phyloP scores from a whole-genome alignment of 2,113 vertebrate genomes.

The Catharus minimus region DNA sequence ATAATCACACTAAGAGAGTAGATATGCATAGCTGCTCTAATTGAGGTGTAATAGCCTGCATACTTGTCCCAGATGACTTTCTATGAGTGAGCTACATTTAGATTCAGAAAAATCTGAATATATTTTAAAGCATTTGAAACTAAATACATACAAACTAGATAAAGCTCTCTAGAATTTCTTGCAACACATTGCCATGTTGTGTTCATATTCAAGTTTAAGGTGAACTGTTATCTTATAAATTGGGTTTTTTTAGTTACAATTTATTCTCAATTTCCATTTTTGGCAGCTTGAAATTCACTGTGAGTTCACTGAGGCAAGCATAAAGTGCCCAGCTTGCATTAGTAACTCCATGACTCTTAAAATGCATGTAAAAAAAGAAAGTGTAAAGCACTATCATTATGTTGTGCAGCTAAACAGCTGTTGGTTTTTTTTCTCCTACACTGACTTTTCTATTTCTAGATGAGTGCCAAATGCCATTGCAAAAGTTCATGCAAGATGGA shows the following conservation, averaged over 20 bases:
- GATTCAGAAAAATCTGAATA: background rate
- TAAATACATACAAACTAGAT: background rate
- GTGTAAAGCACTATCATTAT: slow-evolving; percentile 2
- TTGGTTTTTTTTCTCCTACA: slow-evolving; percentile 5
- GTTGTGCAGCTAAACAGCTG: slow-evolving; percentile 34
- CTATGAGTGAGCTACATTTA: background rate
- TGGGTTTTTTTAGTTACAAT: background rate
- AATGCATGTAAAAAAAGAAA: slow-evolving; percentile 17
- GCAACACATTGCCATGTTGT: background rate
- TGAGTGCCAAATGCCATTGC: background rate
- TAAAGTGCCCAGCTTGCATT: background rate
- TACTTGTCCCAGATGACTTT: background rate
- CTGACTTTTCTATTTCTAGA: slow-evolving; percentile 30
- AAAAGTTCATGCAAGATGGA: background rate
- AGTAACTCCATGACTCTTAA: background rate
- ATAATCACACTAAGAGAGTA: background rate
- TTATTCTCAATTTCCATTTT: background rate
- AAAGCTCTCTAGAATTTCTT: background rate
- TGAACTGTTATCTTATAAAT: background rate
- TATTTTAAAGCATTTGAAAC: slow-evolving; percentile 11
- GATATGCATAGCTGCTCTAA: background rate
- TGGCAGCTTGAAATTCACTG: background rate
- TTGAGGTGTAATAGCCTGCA: background rate
- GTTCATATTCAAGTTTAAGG: background rate
- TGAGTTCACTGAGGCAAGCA: background rate